These are phyloP conservation scores for Oikopleura vanhoeffeni DNA, from an alignment of 23 tunicate genomes.

Conservation along the genomic window DNA sequence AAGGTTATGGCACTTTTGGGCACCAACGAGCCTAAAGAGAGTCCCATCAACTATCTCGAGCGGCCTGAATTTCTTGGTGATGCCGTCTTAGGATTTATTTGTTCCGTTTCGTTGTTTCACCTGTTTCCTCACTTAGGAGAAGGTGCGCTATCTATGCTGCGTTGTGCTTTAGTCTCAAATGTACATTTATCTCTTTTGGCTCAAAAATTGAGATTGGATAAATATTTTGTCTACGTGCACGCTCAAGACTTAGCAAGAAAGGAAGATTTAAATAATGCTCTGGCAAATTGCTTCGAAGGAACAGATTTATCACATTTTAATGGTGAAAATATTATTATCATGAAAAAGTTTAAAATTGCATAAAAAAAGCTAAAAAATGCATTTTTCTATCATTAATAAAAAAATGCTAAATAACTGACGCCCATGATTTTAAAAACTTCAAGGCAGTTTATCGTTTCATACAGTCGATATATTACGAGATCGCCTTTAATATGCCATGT, in stretches of 20 bases:
- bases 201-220: conserved; percentile 46
- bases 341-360: too few relatives aligned
- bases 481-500: too few relatives aligned
- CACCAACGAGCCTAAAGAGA: conserved; percentile 44
- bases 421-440: too few relatives aligned
- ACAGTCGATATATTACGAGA: too few relatives aligned
- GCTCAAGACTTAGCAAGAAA: conserved; percentile 71
- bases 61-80: conserved; percentile 79
- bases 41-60: conserved; percentile 86
- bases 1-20: conserved; percentile 89
- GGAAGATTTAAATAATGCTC: conserved; percentile 68
- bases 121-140: conserved; percentile 78
- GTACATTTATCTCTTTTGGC: conserved; percentile 59
- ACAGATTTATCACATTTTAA: too few relatives aligned
- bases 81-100: conserved; percentile 72
- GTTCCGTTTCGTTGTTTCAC: conserved; percentile 47
- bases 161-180: conserved; percentile 63
- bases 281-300: conserved; percentile 96
- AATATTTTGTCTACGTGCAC: conserved; percentile 72
- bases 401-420: too few relatives aligned
- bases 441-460: too few relatives aligned
- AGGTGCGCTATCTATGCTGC: conserved; percentile 81
- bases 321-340: too few relatives aligned
- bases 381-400: too few relatives aligned
- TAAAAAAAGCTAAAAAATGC: too few relatives aligned